Evolutionary conservation across 92 coral and sea anemone species (phyloP).

Genomic region (Porites divaricata): DNA sequence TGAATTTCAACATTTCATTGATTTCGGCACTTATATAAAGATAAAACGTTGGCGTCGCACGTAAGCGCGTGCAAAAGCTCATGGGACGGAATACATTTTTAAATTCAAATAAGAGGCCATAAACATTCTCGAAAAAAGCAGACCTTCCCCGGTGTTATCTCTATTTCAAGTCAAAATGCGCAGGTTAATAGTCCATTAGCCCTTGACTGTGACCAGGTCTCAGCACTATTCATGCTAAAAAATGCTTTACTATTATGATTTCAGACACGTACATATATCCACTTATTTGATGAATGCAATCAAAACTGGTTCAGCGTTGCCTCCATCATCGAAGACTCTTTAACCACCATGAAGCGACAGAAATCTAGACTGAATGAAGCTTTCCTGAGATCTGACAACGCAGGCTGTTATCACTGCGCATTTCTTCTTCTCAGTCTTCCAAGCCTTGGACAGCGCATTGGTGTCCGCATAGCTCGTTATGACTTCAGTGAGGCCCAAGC

Average conservation of each 20-base stretch:
- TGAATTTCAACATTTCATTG: conserved; percentile 15
- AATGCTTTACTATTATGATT: conserved; percentile 32
- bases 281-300: conserved; percentile 20
- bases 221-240: conserved; percentile 1
- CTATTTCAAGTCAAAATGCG: too few species aligned
- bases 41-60: too few species aligned
- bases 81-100: neutral
- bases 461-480: too few species aligned
- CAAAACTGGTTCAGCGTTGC: neutral
- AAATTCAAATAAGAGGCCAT: too few species aligned
- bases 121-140: neutral
- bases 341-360: conserved; percentile 4
- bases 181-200: neutral
- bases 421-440: too few species aligned
- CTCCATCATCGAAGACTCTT: neutral
- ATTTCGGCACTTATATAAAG: conserved; percentile 8
- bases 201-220: conserved; percentile 19
- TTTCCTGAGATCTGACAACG: too few species aligned
- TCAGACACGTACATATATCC: conserved; percentile 32
- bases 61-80: conserved; percentile 6
- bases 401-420: too few species aligned
- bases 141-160: neutral
- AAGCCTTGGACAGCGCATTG: too few species aligned
- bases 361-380: too few species aligned
- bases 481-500: too few species aligned